Evolutionary conservation across 2,888 invertebrate species (phyloP).

Genomic region (Eupeodes luniger): DNA sequence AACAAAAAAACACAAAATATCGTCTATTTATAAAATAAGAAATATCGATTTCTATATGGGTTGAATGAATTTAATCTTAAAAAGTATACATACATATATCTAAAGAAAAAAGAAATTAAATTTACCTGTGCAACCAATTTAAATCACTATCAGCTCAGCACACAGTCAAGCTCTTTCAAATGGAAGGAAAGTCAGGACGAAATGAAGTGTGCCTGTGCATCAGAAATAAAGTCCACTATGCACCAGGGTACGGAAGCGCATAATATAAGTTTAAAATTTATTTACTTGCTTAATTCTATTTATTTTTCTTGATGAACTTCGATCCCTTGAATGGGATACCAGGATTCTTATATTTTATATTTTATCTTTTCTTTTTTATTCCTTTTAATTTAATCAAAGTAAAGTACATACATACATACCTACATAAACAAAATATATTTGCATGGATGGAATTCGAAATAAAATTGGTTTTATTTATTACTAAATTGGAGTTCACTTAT

Average conservation of each 20-base stretch:
- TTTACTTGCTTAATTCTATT: background rate
- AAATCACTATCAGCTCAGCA: background rate
- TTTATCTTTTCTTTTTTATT: background rate
- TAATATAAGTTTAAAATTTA: background rate
- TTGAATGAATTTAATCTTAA: slow-evolving; percentile 8
- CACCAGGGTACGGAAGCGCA: background rate
- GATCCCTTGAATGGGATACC: background rate
- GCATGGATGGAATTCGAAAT: slow-evolving; percentile 1
- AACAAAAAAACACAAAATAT: background rate
- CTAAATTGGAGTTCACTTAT: background rate
- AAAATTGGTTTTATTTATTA: slow-evolving; percentile 15
- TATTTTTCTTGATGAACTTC: background rate
- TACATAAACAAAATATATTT: background rate
- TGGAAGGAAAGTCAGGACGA: background rate
- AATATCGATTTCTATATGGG: slow-evolving; percentile 27
- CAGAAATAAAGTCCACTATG: slow-evolving; percentile 8
- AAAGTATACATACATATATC: background rate
- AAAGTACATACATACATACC: background rate
- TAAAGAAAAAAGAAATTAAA: background rate
- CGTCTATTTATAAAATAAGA: slow-evolving; percentile 22
- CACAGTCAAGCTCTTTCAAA: background rate
- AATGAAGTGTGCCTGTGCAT: slow-evolving; percentile 6
- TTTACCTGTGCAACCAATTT: slow-evolving; percentile 6
- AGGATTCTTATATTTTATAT: background rate
- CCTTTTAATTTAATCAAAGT: slow-evolving; percentile 4